Evolutionary conservation across 92 coral and sea anemone species (phyloP), one percentile per base, ranked within the genome.

Genomic region (Meandrina meandrites): DNA sequence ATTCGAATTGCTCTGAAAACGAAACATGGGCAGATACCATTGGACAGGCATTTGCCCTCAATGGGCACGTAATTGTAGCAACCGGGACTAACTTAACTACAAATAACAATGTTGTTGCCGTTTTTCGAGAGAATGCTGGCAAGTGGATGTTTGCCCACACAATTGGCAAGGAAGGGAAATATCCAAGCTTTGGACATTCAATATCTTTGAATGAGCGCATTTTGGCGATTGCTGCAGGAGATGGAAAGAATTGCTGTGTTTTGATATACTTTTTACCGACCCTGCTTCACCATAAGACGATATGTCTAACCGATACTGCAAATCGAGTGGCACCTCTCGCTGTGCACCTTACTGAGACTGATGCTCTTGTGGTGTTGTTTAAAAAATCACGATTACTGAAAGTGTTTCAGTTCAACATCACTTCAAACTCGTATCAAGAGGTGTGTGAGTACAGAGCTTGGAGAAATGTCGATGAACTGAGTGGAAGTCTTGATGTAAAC

Each of bases 21-120:
- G 70, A 76, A 76, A 9, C 56, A 47, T 76, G 60, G 98, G 78
- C 95, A 88, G 91, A 93, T 64, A 54, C 37, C 9, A 76, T 92
- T 13, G 88, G 89, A 40, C 82, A 86, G 54, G 81, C 53, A 45
- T 79, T 90, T 56, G 92, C 86, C 37, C 68, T 91, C 42, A 67
- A 88, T 53, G 87, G 88, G 28, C 40, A 92, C 18, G 86, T 91
- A 10, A 27, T 96, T 30, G 92, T 93, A 1, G 86, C 90, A 54
- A 91, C 89, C 22, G 79, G 79, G 10, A 45, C 58, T 7, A 75
- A 47, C 10, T 78, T 77, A 1, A 8, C 81, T 48, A 40, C 89
- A 10, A 90, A 94, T 57, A 67, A 35, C 12, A 88, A 90, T 18
- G 89, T 90, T 70, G 87, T 95, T 74, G 98, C 93, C 45, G 77